Percentiles rank a stretch among this genome's conserved stretches.
Evolutionary conservation across 2,113 vertebrate genomes (phyloP).

Genomic region (Diadophis punctatus): DNA sequence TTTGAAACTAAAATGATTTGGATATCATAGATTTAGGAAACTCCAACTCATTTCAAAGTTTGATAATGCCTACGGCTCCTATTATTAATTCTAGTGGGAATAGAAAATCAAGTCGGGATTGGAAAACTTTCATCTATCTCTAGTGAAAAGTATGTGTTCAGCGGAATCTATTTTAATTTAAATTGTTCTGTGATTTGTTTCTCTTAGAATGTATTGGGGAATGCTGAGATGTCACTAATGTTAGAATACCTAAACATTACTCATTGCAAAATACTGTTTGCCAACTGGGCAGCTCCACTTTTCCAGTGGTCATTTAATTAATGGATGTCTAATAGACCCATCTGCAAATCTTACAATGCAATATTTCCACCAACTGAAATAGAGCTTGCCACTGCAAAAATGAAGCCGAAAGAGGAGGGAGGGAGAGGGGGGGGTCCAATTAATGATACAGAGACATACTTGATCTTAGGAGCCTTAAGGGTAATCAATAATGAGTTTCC

Average conservation of each 20-base stretch:
- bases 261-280: slow-evolving; percentile 51
- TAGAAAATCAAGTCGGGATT: slow-evolving; percentile 19
- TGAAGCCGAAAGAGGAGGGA: slow-evolving; percentile 54
- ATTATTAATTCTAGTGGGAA: slow-evolving; percentile 5
- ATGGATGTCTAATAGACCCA: slow-evolving; percentile 72
- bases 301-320: slow-evolving; percentile 70
- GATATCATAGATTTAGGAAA: background rate
- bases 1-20: background rate
- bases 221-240: slow-evolving; percentile 48
- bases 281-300: slow-evolving; percentile 41
- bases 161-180: slow-evolving; percentile 39
- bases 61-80: background rate
- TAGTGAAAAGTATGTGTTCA: slow-evolving; percentile 41
- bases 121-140: slow-evolving; percentile 24
- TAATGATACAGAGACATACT: slow-evolving; percentile 66
- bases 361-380: slow-evolving; percentile 69
- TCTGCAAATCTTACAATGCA: slow-evolving; percentile 68
- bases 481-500: slow-evolving; percentile 75
- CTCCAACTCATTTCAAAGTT: background rate
- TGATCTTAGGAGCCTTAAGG: slow-evolving; percentile 64
- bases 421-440: slow-evolving; percentile 64
- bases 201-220: slow-evolving; percentile 25
- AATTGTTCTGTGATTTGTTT: slow-evolving; percentile 60
- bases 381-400: slow-evolving; percentile 71
- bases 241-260: slow-evolving; percentile 48